These are phyloP conservation scores for Hepsetus odoe DNA, from an alignment of 2,113 vertebrate genomes.

Conservation along the genomic window DNA sequence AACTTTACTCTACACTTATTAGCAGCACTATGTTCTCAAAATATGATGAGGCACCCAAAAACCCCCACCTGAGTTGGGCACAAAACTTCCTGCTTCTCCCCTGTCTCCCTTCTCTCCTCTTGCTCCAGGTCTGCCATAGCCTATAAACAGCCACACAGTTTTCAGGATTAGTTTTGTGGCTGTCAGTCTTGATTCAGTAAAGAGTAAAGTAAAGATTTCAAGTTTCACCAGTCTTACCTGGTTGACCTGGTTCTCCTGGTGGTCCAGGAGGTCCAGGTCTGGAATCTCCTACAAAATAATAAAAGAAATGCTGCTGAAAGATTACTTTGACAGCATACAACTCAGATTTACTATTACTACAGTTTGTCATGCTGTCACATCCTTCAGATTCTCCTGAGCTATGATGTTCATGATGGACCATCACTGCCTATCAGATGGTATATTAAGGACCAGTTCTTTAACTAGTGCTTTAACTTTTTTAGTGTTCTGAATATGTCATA, in stretches of 20 bases:
- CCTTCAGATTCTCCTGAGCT: slow-evolving; percentile 1
- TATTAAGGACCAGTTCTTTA: too few species aligned
- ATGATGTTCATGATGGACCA: neutral
- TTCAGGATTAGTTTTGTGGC: neutral
- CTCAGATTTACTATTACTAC: too few species aligned
- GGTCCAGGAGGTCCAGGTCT: slow-evolving; percentile 82
- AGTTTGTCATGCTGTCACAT: neutral
- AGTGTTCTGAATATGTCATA: too few species aligned
- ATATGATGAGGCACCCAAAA: neutral
- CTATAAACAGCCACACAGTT: slow-evolving; percentile 61
- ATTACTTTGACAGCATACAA: neutral
- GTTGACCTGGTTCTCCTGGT: slow-evolving; percentile 79
- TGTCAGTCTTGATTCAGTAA: neutral
- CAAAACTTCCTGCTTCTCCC: slow-evolving; percentile 78
- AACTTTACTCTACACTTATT: neutral
- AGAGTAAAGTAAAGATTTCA: neutral
- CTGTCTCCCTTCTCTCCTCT: slow-evolving; percentile 85
- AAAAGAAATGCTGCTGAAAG: neutral
- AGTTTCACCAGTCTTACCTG: slow-evolving; percentile 22
- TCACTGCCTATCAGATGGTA: too few species aligned
- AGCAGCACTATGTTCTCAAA: neutral
- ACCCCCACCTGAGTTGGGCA: slow-evolving; percentile 79
- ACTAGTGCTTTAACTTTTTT: too few species aligned
- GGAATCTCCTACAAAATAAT: slow-evolving; percentile 64
- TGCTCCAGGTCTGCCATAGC: slow-evolving; percentile 84